Evolutionary conservation across 2,888 invertebrate species (phyloP).

Genomic region (Hypercompe scribonia): DNA sequence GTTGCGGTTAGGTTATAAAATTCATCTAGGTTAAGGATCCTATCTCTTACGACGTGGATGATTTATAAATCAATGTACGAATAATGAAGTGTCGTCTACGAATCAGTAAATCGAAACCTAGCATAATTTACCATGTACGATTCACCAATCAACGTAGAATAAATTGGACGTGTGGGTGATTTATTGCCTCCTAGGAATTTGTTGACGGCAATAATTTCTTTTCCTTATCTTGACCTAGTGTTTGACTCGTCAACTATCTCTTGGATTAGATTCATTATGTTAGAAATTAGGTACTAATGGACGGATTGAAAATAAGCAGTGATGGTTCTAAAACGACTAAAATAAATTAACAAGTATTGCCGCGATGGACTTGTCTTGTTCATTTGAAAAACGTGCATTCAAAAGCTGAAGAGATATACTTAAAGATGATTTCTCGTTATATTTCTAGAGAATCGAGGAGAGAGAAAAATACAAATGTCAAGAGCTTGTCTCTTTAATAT

Average conservation of each 20-base stretch:
- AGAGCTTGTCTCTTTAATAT: neutral
- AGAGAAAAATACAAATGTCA: neutral
- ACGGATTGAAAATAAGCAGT: neutral
- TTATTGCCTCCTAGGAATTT: slow-evolving; percentile 35
- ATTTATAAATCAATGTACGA: slow-evolving; percentile 51
- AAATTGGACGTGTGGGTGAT: slow-evolving; percentile 31
- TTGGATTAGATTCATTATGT: slow-evolving; percentile 2
- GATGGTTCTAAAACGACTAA: neutral
- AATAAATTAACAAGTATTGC: too few relatives aligned
- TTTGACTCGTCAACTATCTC: slow-evolving; percentile 4
- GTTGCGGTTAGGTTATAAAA: neutral
- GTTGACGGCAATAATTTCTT: slow-evolving; percentile 36
- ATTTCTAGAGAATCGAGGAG: neutral
- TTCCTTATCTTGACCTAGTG: slow-evolving; percentile 37
- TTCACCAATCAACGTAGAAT: slow-evolving; percentile 27
- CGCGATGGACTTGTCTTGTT: neutral
- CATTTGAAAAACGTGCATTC: neutral
- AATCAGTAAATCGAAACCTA: slow-evolving; percentile 30
- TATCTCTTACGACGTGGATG: slow-evolving; percentile 24
- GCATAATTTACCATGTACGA: slow-evolving; percentile 31
- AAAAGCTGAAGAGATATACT: too few relatives aligned
- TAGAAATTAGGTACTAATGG: neutral
- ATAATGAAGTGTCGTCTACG: slow-evolving; percentile 28
- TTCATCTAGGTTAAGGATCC: neutral
- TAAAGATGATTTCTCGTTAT: neutral